These are phyloP conservation scores for Antrozous pallidus DNA, from an alignment of 2,797 vertebrate species.

Conservation along the genomic window DNA sequence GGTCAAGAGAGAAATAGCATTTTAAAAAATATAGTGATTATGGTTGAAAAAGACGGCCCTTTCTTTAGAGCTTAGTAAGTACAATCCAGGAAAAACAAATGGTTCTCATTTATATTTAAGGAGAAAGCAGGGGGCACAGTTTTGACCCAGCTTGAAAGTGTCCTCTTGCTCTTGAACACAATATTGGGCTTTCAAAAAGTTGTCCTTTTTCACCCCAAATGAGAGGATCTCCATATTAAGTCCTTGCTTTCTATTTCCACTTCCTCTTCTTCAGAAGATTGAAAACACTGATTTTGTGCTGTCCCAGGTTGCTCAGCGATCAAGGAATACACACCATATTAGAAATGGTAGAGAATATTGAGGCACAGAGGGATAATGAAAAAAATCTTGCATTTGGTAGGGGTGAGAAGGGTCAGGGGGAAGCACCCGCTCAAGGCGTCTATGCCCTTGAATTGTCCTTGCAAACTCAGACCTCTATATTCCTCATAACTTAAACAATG, in stretches of 20 bases:
- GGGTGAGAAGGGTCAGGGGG: fast-evolving
- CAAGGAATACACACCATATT: not conserved
- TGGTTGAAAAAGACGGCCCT: not conserved
- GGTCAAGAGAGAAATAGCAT: not conserved
- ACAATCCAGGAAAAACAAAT: slow-evolving; percentile 6
- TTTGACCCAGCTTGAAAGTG: not conserved
- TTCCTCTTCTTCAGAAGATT: not conserved
- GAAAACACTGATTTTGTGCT: not conserved
- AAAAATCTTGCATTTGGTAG: fast-evolving
- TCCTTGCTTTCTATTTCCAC: not conserved
- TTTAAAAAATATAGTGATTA: not conserved
- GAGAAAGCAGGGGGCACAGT: not conserved
- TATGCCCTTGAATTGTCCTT: not conserved
- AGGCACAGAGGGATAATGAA: not conserved
- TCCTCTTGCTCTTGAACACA: not conserved
- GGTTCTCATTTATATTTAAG: slow-evolving; percentile 30
- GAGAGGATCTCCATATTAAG: not conserved
- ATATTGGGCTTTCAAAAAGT: not conserved
- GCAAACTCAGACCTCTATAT: not conserved
- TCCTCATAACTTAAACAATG: not conserved
- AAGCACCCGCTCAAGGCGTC: fast-evolving
- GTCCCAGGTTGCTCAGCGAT: not conserved
- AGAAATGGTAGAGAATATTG: not conserved
- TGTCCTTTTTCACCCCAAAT: not conserved
- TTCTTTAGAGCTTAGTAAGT: not conserved